These are phyloP conservation scores for Cyprinodon variegatus DNA, from an alignment of 2,113 vertebrate genomes.

Conservation along the genomic window DNA sequence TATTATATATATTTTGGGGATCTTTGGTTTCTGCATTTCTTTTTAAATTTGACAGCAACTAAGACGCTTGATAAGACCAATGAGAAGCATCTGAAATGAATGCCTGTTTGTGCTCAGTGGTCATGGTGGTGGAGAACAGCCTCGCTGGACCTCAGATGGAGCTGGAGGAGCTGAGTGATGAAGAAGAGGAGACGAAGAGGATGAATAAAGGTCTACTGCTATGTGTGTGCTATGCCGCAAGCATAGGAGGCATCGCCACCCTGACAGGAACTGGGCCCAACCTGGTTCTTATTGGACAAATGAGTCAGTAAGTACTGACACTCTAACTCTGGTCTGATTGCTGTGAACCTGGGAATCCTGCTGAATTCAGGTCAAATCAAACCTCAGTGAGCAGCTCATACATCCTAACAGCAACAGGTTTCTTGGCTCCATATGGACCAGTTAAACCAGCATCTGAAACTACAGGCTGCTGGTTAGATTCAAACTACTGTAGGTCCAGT, in stretches of 20 bases:
- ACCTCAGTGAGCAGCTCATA: background rate
- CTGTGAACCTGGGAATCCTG: too few species aligned
- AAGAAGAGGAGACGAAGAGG: slow-evolving; percentile 53
- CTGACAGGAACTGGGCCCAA: slow-evolving; percentile 96
- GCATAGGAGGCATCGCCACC: slow-evolving; percentile 94
- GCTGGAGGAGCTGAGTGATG: slow-evolving; percentile 33
- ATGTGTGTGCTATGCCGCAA: slow-evolving; percentile 91
- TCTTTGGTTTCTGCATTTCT: background rate
- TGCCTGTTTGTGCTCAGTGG: background rate
- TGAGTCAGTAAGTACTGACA: slow-evolving; percentile 85
- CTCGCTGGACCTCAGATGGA: slow-evolving; percentile 18
- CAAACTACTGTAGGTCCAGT: background rate
- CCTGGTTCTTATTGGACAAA: slow-evolving; percentile 91
- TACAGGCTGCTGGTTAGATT: background rate
- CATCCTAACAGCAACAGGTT: too few species aligned
- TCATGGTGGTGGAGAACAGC: background rate
- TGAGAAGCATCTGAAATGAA: background rate
- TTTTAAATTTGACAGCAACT: too few species aligned
- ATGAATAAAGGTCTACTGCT: slow-evolving; percentile 89
- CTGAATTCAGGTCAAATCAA: background rate
- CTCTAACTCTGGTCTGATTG: background rate
- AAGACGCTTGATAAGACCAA: too few species aligned
- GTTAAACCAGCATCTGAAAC: background rate
- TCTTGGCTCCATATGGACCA: background rate
- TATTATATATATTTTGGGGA: background rate